These are phyloP conservation scores for Anorthoa munda DNA, from an alignment of 2,888 invertebrate genomes.

Conservation along the genomic window DNA sequence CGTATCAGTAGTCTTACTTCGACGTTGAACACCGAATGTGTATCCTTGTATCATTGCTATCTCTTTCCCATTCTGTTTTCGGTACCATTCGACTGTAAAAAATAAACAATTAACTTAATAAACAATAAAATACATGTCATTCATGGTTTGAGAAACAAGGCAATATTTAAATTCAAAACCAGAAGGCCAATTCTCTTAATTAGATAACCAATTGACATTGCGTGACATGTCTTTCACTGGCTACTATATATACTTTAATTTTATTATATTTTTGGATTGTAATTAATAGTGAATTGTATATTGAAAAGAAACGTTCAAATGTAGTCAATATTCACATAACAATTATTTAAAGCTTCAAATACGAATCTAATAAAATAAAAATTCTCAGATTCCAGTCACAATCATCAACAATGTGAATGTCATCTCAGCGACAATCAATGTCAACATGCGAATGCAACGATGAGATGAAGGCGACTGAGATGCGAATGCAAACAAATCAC, in stretches of 20 bases:
- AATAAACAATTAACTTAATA: not conserved
- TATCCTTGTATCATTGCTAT: slow-evolving; percentile 70
- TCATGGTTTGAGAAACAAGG: too few relatives aligned
- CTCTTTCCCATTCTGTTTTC: slow-evolving; percentile 65
- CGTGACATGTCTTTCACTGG: slow-evolving; percentile 55
- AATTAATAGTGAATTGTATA: slow-evolving; percentile 66
- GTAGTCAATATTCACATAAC: slow-evolving; percentile 70
- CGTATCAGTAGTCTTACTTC: slow-evolving; percentile 34
- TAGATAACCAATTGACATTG: slow-evolving; percentile 3
- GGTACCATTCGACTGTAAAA: slow-evolving; percentile 47
- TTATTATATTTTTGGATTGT: slow-evolving; percentile 73
- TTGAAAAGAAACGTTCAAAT: slow-evolving; percentile 65
- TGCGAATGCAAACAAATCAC: too few relatives aligned
- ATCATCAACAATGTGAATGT: too few relatives aligned
- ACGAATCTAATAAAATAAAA: not conserved
- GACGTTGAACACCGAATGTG: slow-evolving; percentile 65
- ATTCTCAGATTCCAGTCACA: too few relatives aligned
- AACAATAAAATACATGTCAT: not conserved
- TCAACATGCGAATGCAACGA: too few relatives aligned
- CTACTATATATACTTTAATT: slow-evolving; percentile 54
- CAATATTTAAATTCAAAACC: not conserved
- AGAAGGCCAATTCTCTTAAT: too few relatives aligned
- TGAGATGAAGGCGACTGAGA: too few relatives aligned
- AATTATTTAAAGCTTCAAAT: slow-evolving; percentile 56
- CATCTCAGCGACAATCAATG: too few relatives aligned